Evolutionary conservation across 2,113 vertebrate species (phyloP), one percentile per base, ranked within the genome.

Genomic region (Plotosus lineatus): DNA sequence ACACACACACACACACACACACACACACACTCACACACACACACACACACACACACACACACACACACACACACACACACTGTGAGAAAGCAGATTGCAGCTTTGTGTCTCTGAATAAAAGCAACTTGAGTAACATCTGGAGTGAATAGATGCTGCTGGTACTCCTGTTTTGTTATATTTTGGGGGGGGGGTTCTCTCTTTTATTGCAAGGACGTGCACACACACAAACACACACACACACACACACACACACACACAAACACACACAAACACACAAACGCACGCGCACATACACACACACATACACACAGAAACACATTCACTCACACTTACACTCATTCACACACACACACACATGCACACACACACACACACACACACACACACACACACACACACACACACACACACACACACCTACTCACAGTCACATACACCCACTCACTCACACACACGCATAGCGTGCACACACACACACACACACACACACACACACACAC

Each of bases 31-130:
- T 21, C 60, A 19, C 58, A 19, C 58, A 17, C 58, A 8, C 28
- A 33, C 31, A 60, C 56, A 31, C 56, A 60, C 26, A 14, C 56
- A 60, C 53, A 80, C 81, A 83, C 81, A 65, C 82, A 85, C 63
- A 77, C 23, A 44, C 75, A 58, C 68, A 83, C 84, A 83, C 83
- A 83, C 76, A 77, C 83, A 74, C 78, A 51, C 7, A 51, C 0
- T n/a, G 6, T 33, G 31, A 19, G 17, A 36, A 38, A 65, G 19
- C 33, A 65, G 61, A 38, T 65, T 82, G 63, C 77, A 66, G 86
- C 89, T 91, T 92, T 91, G 91, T 91, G 84, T 83, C 38, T 53
- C 78, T 65, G 53, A 77, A 90, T 88, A 92, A 90, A 61, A 77
- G 75, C n/a, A 19, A 19, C 33, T 63, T 17, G 46, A 77, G 75